Evolutionary conservation across 2,888 invertebrate genomes (phyloP).

Genomic region (Pasiphila rectangulata): DNA sequence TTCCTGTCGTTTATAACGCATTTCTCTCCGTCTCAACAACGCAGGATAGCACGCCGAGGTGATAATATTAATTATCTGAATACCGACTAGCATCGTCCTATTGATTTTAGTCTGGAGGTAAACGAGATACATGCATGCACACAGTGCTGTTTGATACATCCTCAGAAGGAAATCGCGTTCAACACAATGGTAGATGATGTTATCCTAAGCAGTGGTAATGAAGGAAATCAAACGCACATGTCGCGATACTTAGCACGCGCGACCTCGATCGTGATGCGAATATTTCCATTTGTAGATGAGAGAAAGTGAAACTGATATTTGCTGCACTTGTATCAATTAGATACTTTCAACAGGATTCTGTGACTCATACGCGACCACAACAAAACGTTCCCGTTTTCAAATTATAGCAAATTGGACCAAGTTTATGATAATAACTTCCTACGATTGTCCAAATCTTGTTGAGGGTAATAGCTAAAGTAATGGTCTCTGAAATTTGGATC

Average conservation of each 20-base stretch:
- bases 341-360: constrained; percentile 75
- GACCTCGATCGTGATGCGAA: constrained; percentile 74
- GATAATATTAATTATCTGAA: constrained; percentile 39
- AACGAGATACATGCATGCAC: not conserved
- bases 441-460: constrained; percentile 49
- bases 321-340: constrained; percentile 57
- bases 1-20: constrained; percentile 63
- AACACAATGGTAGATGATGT: constrained; percentile 2
- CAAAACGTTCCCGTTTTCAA: constrained; percentile 38
- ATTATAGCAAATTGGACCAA: constrained; percentile 47
- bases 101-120: constrained; percentile 2
- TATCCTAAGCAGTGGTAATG: constrained; percentile 21
- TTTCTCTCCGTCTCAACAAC: constrained; percentile 52
- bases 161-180: too few species aligned
- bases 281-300: constrained; percentile 65
- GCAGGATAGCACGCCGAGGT: constrained; percentile 23
- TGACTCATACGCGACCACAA: constrained; percentile 39
- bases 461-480: constrained; percentile 45
- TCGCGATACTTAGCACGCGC: constrained; percentile 63
- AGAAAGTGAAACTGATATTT: constrained; percentile 77
- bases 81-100: constrained; percentile 21
- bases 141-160: not conserved
- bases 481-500: constrained; percentile 47
- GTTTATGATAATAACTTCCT: constrained; percentile 52
- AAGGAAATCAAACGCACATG: constrained; percentile 45